Evolutionary conservation across 2,113 vertebrate species (phyloP).

Genomic region (Caretta caretta): DNA sequence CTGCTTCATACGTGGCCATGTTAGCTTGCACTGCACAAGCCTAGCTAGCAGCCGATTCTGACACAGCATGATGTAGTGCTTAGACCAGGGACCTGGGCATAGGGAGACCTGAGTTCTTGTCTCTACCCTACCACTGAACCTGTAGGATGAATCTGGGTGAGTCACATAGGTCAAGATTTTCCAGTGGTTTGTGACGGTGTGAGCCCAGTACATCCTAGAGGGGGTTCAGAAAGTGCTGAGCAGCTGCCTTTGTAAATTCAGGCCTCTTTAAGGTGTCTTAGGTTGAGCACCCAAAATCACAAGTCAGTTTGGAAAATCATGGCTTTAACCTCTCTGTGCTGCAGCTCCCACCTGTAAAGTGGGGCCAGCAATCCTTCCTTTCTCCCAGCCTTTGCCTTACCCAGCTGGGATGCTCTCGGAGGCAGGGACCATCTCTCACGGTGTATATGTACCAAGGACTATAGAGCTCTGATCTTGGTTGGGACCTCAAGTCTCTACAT

Average conservation of each 20-base stretch:
- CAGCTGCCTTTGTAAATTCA: no score
- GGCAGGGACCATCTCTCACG: background rate
- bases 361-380: background rate
- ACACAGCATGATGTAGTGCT: background rate
- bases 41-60: background rate
- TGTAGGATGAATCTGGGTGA: background rate
- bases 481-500: background rate
- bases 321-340: background rate
- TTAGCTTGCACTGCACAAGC: background rate
- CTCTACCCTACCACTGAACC: background rate
- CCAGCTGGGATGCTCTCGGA: no score
- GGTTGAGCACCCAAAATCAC: background rate
- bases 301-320: background rate
- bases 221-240: no score
- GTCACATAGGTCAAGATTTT: background rate
- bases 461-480: background rate
- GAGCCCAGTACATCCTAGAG: no score
- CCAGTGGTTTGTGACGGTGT: background rate
- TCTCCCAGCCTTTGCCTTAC: background rate
- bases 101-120: background rate
- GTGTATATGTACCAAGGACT: background rate
- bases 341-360: conserved; percentile 17
- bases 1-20: background rate
- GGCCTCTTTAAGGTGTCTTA: no score
- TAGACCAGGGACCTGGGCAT: background rate